Evolutionary conservation across 2,888 invertebrate genomes (phyloP).

Genomic region (Macaria liturata): DNA sequence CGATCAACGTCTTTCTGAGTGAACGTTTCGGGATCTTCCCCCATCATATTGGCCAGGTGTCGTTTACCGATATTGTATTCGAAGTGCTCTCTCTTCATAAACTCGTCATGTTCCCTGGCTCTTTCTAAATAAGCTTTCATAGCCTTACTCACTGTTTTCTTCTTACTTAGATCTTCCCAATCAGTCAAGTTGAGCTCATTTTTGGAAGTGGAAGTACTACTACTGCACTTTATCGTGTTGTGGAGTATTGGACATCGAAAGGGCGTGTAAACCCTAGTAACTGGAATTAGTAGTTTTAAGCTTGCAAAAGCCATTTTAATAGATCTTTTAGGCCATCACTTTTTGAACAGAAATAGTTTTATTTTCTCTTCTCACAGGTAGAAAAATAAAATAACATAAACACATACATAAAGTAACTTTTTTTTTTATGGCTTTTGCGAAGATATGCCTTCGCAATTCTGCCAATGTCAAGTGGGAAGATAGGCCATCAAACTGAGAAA

Average conservation of each 20-base stretch:
- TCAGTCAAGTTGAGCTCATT: constrained; percentile 59
- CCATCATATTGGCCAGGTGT: constrained; percentile 99
- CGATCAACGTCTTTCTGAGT: constrained; percentile 93
- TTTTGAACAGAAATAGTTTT: too few species aligned
- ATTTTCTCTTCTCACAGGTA: too few species aligned
- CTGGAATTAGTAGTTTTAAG: constrained; percentile 52
- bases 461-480: too few species aligned
- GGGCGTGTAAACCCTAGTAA: constrained; percentile 41
- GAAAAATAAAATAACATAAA: too few species aligned
- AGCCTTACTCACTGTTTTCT: constrained; percentile 90
- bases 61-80: constrained; percentile 96
- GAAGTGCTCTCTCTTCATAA: constrained; percentile 89
- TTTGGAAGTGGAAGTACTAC: constrained; percentile 38
- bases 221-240: constrained; percentile 51
- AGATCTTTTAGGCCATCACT: too few species aligned
- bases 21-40: constrained; percentile 94
- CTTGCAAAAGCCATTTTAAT: constrained; percentile 53
- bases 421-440: too few species aligned
- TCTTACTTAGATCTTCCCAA: constrained; percentile 74
- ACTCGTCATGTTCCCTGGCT: constrained; percentile 90
- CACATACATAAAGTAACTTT: too few species aligned
- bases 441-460: too few species aligned
- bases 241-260: constrained; percentile 40
- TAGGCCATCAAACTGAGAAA: too few species aligned
- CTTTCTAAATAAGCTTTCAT: constrained; percentile 95